phyloP scores from a whole-genome alignment of 2,113 vertebrate species.

The Oceanites oceanicus region DNA sequence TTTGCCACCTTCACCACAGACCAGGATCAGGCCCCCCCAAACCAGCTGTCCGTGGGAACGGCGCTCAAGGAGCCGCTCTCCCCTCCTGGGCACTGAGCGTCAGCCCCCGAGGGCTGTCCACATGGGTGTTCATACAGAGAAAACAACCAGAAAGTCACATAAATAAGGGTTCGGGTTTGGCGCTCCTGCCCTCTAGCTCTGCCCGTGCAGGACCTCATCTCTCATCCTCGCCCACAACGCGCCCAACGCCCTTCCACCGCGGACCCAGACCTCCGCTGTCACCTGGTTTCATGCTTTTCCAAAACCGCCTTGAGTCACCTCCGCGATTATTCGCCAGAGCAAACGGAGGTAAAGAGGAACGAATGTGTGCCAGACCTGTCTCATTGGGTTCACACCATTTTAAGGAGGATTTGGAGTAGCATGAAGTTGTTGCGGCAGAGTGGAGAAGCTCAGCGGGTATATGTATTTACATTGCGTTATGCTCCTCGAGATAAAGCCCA shows the following conservation, averaged over 20 bases:
- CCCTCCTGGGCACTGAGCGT: rapidly evolving
- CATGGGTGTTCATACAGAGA: rapidly evolving
- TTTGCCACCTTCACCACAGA: not conserved
- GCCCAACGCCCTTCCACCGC: rapidly evolving
- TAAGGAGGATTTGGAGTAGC: not conserved
- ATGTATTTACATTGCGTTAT: not conserved
- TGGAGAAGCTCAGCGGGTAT: not conserved
- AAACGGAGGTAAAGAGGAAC: rapidly evolving
- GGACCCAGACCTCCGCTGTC: rapidly evolving
- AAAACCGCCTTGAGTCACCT: not conserved
- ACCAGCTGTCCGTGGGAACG: rapidly evolving
- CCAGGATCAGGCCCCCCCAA: not conserved
- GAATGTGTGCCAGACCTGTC: not conserved
- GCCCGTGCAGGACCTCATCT: not conserved
- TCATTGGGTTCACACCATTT: not conserved
- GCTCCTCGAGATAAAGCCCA: not conserved
- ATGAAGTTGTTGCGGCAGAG: not conserved
- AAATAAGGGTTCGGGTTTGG: not conserved
- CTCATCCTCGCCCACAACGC: rapidly evolving
- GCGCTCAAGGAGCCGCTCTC: not conserved
- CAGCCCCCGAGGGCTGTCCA: not conserved
- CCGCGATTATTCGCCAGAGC: rapidly evolving
- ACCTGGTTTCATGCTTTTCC: rapidly evolving
- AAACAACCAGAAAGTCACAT: rapidly evolving
- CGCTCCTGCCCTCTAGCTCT: not conserved